Evolutionary conservation across 2,888 invertebrate species (phyloP).

Genomic region (Nasonovia ribisnigri): DNA sequence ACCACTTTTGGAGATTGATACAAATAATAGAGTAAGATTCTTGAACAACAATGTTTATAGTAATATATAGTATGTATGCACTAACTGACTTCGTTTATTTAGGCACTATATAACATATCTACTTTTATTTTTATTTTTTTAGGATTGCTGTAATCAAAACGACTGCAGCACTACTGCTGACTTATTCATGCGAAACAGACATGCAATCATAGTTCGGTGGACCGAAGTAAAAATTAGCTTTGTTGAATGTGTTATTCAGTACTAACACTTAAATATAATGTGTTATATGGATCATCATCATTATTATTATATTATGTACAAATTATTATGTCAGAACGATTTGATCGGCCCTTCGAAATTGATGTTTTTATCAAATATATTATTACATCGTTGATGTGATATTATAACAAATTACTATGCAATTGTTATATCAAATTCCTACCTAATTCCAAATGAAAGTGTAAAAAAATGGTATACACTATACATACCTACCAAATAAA

Average conservation of each 20-base stretch:
- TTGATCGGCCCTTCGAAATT: neutral
- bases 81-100: neutral
- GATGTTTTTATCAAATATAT: neutral
- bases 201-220: neutral
- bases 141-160: neutral
- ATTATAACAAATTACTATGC: no score
- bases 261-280: neutral
- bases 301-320: neutral
- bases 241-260: neutral
- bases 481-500: neutral
- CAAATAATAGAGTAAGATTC: neutral
- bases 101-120: neutral
- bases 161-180: neutral
- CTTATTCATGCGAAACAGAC: neutral
- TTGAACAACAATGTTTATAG: neutral
- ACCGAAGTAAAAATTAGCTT: neutral
- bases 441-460: neutral
- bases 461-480: neutral
- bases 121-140: neutral
- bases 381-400: neutral
- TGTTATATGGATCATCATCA: neutral
- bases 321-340: neutral
- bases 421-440: neutral
- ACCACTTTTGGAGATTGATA: neutral
- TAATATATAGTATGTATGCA: neutral